These are phyloP conservation scores for Rhombomys opimus DNA, from an alignment of 2,113 vertebrate genomes.

Conservation along the genomic window DNA sequence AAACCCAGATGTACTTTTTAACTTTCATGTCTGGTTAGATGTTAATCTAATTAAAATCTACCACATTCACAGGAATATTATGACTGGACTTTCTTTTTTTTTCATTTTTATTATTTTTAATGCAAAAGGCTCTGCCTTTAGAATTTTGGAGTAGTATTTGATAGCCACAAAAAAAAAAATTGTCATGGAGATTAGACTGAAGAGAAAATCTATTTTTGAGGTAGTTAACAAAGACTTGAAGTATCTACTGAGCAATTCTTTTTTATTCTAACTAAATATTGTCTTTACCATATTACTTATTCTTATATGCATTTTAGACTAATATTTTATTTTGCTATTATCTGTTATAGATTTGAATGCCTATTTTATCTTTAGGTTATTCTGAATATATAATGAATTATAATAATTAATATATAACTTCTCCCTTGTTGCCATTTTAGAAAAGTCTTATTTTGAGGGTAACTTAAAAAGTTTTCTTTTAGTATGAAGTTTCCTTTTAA, in stretches of 20 bases:
- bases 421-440: background rate
- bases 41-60: background rate
- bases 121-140: background rate
- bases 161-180: background rate
- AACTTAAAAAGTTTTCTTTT: background rate
- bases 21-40: background rate
- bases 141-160: slow-evolving; percentile 5
- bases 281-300: slow-evolving; percentile 2
- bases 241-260: background rate
- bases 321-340: background rate
- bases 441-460: slow-evolving; percentile 5
- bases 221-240: background rate
- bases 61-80: background rate
- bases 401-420: slow-evolving; percentile 27
- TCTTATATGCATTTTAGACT: background rate
- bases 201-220: background rate
- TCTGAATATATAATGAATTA: background rate
- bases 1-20: background rate
- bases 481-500: background rate
- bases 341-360: background rate
- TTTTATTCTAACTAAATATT: background rate
- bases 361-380: background rate
- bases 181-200: background rate
- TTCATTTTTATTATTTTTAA: background rate
- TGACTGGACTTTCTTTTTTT: background rate